Conservation (phyloP, 1,140 invertebrate species). For the Brevipalpus yothersi region DNA sequence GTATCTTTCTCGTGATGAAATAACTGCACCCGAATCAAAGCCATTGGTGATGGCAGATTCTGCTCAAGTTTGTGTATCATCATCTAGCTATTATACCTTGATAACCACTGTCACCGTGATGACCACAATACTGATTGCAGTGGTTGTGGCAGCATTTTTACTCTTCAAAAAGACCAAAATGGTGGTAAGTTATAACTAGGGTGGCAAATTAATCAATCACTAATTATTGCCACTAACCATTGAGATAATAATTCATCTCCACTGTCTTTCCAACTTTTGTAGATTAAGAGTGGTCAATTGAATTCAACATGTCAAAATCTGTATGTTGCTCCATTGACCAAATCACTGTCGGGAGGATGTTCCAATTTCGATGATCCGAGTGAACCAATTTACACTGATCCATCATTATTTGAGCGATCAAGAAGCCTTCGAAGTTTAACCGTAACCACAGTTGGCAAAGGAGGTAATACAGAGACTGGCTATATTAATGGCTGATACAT, state of each 20-base stretch:
- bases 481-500: too few relatives aligned
- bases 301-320: neutral
- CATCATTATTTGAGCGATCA: constrained; percentile 60
- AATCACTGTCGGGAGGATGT: neutral
- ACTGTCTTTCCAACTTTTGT: neutral
- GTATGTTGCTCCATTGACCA: neutral
- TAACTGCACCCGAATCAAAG: constrained; percentile 7
- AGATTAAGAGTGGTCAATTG: neutral
- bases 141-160: constrained; percentile 33
- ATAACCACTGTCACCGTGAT: constrained; percentile 40
- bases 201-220: too few relatives aligned
- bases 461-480: neutral
- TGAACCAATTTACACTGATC: constrained; percentile 63
- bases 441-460: neutral
- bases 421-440: constrained; percentile 22
- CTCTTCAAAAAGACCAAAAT: constrained; percentile 10
- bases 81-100: constrained; percentile 45
- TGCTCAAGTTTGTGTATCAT: constrained; percentile 34
- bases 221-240: too few relatives aligned
- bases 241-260: too few relatives aligned
- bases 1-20: constrained; percentile 15
- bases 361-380: constrained; percentile 43
- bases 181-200: too few relatives aligned
- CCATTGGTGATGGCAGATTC: neutral
- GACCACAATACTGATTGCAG: constrained; percentile 35